These are phyloP conservation scores for Hipparchia sbordonii DNA, from an alignment of 2,888 invertebrate species.

Conservation along the genomic window DNA sequence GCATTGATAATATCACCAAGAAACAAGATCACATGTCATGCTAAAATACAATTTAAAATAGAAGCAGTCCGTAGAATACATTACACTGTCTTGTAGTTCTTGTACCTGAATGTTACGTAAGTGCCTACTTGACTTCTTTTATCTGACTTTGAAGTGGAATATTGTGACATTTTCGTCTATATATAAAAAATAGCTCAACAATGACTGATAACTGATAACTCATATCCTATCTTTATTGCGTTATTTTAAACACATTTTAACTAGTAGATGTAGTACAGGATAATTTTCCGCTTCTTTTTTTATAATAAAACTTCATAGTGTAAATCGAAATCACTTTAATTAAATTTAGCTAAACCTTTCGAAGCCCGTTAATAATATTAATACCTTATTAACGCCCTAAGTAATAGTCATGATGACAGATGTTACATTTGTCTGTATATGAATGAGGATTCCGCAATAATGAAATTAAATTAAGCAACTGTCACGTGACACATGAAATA, in stretches of 20 bases:
- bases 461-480: neutral
- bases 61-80: neutral
- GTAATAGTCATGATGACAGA: too few relatives aligned
- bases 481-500: neutral
- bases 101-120: neutral
- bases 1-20: constrained; percentile 5
- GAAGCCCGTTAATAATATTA: too few relatives aligned
- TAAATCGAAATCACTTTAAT: too few relatives aligned
- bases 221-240: neutral
- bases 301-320: too few relatives aligned
- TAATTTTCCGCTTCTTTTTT: too few relatives aligned
- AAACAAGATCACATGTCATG: neutral
- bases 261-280: too few relatives aligned
- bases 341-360: too few relatives aligned
- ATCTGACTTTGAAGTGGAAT: neutral
- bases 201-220: neutral
- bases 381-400: too few relatives aligned
- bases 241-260: neutral
- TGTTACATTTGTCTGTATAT: too few relatives aligned
- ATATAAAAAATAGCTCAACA: neutral
- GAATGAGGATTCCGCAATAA: too few relatives aligned
- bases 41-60: neutral
- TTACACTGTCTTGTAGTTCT: neutral
- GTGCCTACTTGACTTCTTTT: neutral
- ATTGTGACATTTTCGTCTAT: neutral